Percentiles rank a stretch among this genome's conserved stretches.
Evolutionary conservation across 1,140 invertebrate genomes (phyloP).

Genomic region (Leptestheria dahalacensis): DNA sequence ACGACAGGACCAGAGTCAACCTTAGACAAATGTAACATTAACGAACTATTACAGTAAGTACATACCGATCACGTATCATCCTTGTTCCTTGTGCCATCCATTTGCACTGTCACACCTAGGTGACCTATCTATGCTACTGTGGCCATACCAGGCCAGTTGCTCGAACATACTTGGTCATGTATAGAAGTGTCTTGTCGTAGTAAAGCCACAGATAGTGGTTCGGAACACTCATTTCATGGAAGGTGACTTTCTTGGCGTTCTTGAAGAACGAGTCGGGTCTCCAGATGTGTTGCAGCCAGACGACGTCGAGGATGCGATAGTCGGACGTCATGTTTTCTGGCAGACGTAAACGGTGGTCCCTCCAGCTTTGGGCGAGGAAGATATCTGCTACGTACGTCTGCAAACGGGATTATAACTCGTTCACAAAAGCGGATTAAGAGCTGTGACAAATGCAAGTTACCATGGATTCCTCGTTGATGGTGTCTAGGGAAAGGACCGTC

Average conservation of each 20-base stretch:
- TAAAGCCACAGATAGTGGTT: conserved; percentile 86
- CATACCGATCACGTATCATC: too few relatives aligned
- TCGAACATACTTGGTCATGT: conserved; percentile 68
- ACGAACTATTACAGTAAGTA: conserved; percentile 14
- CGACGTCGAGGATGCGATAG: conserved; percentile 73
- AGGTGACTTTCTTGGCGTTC: conserved; percentile 82
- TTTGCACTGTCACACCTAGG: not conserved
- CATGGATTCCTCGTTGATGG: conserved; percentile 86
- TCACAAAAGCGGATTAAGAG: not conserved
- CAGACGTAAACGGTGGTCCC: conserved; percentile 63
- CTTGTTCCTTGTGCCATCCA: conserved; percentile 13
- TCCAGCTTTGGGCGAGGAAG: conserved; percentile 80
- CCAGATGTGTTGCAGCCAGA: conserved; percentile 82
- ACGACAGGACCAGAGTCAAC: conserved; percentile 68
- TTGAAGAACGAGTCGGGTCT: conserved; percentile 83
- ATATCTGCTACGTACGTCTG: conserved; percentile 85
- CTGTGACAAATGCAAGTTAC: conserved; percentile 30
- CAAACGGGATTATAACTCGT: conserved; percentile 19
- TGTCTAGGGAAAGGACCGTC: conserved; percentile 69
- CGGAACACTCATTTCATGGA: conserved; percentile 86
- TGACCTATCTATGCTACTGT: not conserved
- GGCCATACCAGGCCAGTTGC: not conserved
- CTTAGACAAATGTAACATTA: conserved; percentile 34
- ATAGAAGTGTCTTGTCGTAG: conserved; percentile 73
- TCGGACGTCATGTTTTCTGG: conserved; percentile 86